A percentile compares a stretch with the other conserved stretches of the same genome.
phyloP scores from a whole-genome alignment of 2,113 vertebrate species.

The Pterocles gutturalis region DNA sequence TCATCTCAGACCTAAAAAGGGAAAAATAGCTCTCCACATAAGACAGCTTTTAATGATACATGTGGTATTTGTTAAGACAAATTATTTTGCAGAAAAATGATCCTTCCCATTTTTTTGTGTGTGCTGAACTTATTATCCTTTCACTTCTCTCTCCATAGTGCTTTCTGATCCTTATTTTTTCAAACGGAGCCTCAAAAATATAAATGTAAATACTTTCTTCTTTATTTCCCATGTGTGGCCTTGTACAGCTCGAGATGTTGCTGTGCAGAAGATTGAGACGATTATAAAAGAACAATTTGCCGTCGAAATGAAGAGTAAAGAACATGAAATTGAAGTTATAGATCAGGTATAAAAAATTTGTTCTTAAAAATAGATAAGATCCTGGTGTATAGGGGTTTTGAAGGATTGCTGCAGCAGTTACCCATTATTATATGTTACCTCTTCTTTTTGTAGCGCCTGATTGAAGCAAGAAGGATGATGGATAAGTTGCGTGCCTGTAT shows the following conservation, averaged over 20 bases:
- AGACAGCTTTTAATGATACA: background rate
- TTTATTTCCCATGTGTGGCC: constrained; percentile 28
- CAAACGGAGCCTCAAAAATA: background rate
- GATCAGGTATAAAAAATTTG: constrained; percentile 86
- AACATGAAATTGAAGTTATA: constrained; percentile 98
- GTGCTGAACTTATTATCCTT: background rate
- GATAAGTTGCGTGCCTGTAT: constrained; percentile 98
- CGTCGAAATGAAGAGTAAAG: constrained; percentile 98
- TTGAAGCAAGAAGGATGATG: constrained; percentile 98
- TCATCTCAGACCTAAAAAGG: background rate
- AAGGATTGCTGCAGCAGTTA: background rate
- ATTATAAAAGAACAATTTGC: constrained; percentile 97
- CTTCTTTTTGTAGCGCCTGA: constrained; percentile 84
- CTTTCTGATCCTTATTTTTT: background rate
- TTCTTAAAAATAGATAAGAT: background rate
- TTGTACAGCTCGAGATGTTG: constrained; percentile 89
- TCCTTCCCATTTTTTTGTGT: background rate
- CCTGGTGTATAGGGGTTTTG: background rate
- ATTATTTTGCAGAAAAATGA: background rate
- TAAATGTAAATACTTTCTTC: background rate
- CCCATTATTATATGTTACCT: background rate
- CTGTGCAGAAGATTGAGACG: constrained; percentile 94
- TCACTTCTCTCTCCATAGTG: background rate
- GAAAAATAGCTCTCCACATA: background rate
- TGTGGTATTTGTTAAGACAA: constrained; percentile 7